These are phyloP conservation scores for Eulemur rufifrons DNA, from an alignment of 2,113 vertebrate species.

Conservation along the genomic window DNA sequence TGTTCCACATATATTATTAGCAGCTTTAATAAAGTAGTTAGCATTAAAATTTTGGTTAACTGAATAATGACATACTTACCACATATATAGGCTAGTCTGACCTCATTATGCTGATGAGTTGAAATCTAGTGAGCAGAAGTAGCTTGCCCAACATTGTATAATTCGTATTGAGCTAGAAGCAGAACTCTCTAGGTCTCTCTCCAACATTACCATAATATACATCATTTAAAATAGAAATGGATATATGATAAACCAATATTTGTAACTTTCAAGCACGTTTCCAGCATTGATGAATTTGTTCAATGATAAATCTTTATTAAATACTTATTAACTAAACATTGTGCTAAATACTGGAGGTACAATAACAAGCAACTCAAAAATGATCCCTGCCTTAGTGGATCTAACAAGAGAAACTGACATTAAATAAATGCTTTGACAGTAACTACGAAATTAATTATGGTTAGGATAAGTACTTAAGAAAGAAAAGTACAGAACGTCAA, in stretches of 20 bases:
- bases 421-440: neutral
- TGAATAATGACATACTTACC: neutral
- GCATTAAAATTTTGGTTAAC: slow-evolving; percentile 12
- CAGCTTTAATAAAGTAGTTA: slow-evolving; percentile 24
- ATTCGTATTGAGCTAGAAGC: neutral
- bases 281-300: neutral
- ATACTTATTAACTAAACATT: slow-evolving; percentile 25
- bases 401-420: neutral
- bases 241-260: neutral
- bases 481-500: slow-evolving; percentile 15
- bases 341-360: neutral
- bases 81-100: neutral
- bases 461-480: slow-evolving; percentile 21
- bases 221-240: slow-evolving; percentile 36
- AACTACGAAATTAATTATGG: slow-evolving; percentile 27
- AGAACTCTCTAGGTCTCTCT: neutral
- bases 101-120: neutral
- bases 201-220: neutral
- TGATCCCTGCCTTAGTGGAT: neutral
- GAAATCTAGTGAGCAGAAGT: neutral
- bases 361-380: neutral
- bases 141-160: neutral
- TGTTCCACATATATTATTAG: neutral
- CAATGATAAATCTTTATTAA: neutral
- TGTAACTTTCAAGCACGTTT: slow-evolving; percentile 1